Conservation (phyloP, 2,888 invertebrate genomes). For the Lochmaea capreae region DNA sequence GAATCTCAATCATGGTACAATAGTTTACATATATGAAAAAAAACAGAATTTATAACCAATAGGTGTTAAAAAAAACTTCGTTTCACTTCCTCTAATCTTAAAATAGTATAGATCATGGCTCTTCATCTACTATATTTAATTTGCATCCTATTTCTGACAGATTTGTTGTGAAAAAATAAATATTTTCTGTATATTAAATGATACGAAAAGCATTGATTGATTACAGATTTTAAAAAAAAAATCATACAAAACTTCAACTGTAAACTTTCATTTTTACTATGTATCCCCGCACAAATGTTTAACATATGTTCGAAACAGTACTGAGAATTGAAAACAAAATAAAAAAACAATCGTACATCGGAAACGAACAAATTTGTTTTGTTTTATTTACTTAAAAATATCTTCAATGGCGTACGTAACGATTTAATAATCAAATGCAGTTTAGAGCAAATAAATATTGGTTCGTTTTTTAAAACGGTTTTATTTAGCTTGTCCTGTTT, state of each 20-base stretch:
- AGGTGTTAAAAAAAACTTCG: too few relatives aligned
- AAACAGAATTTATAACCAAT: too few relatives aligned
- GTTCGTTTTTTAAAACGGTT: too few relatives aligned
- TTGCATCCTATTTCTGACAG: too few relatives aligned
- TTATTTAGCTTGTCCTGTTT: too few relatives aligned
- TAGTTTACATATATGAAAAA: too few relatives aligned
- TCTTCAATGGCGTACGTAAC: neutral
- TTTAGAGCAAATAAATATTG: neutral
- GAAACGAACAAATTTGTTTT: slow-evolving; percentile 29
- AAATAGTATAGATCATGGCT: too few relatives aligned
- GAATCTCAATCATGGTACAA: too few relatives aligned
- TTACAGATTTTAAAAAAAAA: slow-evolving; percentile 2
- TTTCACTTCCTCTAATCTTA: too few relatives aligned
- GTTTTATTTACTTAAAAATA: slow-evolving; percentile 28
- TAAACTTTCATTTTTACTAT: neutral
- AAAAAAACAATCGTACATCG: slow-evolving; percentile 23
- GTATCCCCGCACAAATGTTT: slow-evolving; percentile 37
- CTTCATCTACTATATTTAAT: too few relatives aligned
- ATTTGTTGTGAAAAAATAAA: too few relatives aligned
- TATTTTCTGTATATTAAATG: too few relatives aligned
- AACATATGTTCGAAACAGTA: slow-evolving; percentile 42
- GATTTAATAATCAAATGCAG: neutral
- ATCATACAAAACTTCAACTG: neutral
- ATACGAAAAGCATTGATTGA: neutral
- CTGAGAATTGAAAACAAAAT: slow-evolving; percentile 30